These are phyloP conservation scores for Dicerorhinus sumatrensis DNA, from an alignment of 2,113 vertebrate genomes.

Conservation along the genomic window DNA sequence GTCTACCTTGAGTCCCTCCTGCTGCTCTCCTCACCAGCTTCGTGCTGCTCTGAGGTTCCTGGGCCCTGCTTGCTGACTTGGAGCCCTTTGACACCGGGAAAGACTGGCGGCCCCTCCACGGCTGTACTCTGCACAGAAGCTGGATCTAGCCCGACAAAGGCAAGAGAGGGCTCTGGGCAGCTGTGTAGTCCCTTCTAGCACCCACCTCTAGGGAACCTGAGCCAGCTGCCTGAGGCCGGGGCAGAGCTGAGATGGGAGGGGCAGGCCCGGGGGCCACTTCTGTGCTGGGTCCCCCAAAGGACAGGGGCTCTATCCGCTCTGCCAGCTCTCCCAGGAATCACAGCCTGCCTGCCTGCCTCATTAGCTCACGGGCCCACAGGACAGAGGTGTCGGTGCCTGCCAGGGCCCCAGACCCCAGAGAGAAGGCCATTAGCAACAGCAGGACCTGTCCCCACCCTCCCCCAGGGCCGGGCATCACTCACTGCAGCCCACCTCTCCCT, in stretches of 20 bases:
- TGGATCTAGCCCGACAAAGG: not conserved
- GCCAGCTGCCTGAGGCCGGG: not conserved
- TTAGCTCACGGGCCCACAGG: not conserved
- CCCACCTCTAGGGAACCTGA: not conserved
- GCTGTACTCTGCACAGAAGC: not conserved
- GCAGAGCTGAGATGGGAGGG: not conserved
- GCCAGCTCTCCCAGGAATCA: not conserved
- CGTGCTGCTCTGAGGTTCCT: not conserved
- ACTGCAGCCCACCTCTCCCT: fast-evolving
- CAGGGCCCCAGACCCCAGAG: not conserved
- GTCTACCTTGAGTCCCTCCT: not conserved
- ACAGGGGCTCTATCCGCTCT: not conserved
- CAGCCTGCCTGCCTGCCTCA: not conserved
- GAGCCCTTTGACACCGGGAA: not conserved
- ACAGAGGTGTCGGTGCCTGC: not conserved
- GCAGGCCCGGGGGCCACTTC: not conserved
- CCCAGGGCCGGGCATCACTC: not conserved
- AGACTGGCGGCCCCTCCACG: not conserved
- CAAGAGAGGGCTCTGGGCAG: not conserved
- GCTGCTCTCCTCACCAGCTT: not conserved
- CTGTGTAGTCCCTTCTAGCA: not conserved
- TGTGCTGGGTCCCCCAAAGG: not conserved
- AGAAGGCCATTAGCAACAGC: not conserved
- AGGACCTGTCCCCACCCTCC: not conserved
- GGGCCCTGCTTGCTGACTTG: not conserved